Percentiles rank a stretch among this genome's conserved stretches.
Evolutionary conservation across 2,113 vertebrate genomes (phyloP).

Genomic region (Hemicordylus capensis): DNA sequence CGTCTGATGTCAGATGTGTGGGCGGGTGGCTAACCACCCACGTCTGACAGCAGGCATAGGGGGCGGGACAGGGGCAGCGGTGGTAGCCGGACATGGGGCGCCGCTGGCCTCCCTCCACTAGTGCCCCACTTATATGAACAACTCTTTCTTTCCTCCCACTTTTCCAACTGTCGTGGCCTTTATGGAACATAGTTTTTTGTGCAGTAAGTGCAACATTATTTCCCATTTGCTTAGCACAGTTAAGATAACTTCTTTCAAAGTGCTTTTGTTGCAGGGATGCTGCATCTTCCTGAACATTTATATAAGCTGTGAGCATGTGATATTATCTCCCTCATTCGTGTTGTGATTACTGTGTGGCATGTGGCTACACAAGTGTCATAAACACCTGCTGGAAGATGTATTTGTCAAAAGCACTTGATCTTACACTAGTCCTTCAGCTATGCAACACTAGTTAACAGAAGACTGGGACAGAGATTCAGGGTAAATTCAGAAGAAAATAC

Average conservation of each 20-base stretch:
- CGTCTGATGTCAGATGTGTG: no score
- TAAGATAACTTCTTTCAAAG: background rate
- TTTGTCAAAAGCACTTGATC: background rate
- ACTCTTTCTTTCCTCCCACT: background rate
- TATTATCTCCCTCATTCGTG: background rate
- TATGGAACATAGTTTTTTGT: background rate
- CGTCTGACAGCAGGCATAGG: no score
- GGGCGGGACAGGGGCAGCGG: no score
- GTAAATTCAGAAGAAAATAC: background rate
- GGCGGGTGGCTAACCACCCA: no score
- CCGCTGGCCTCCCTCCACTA: no score
- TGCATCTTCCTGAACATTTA: background rate
- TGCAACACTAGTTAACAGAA: background rate
- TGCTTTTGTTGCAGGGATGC: background rate
- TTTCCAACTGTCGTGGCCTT: background rate
- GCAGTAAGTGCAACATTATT: background rate
- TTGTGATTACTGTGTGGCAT: background rate
- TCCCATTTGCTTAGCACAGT: background rate
- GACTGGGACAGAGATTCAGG: background rate
- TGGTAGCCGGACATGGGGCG: no score
- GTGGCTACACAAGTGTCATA: background rate
- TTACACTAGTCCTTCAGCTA: background rate
- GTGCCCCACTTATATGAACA: no score
- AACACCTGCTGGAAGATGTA: background rate
- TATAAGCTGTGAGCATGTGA: background rate